A percentile compares a stretch with the other conserved stretches of the same genome.
These are phyloP conservation scores for Protobothrops mucrosquamatus DNA, from an alignment of 2,113 vertebrate species.

Conservation along the genomic window DNA sequence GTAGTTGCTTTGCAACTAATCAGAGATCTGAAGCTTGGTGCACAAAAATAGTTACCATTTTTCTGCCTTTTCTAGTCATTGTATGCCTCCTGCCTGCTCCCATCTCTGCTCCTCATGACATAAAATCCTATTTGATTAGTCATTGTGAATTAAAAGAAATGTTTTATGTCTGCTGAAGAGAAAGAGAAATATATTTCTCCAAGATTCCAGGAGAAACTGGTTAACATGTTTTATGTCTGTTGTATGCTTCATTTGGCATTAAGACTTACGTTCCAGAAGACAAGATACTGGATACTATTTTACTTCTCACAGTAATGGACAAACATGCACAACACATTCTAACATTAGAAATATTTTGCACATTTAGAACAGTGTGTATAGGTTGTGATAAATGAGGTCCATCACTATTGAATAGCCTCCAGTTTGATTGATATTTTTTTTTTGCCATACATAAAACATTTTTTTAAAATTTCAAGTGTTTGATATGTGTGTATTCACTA, in stretches of 20 bases:
- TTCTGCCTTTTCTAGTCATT: slow-evolving; percentile 15
- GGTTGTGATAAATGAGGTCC: background rate
- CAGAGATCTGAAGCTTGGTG: background rate
- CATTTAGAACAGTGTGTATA: background rate
- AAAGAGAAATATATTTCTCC: background rate
- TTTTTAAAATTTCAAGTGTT: background rate
- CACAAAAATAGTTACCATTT: background rate
- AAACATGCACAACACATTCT: slow-evolving; percentile 3
- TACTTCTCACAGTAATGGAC: background rate
- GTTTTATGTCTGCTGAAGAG: background rate
- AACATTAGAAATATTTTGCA: background rate
- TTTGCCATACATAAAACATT: slow-evolving; percentile 1
- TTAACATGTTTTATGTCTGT: slow-evolving; percentile 19
- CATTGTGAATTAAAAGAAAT: background rate
- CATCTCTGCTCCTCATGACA: background rate
- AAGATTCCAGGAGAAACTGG: background rate
- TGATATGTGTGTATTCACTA: background rate
- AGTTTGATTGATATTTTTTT: background rate
- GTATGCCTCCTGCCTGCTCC: background rate
- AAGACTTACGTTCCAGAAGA: slow-evolving; percentile 12
- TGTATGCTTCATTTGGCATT: slow-evolving; percentile 22
- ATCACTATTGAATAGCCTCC: background rate
- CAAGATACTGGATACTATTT: slow-evolving; percentile 14
- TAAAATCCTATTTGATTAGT: background rate
- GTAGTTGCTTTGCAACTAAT: background rate